phyloP scores from a whole-genome alignment of 2,888 invertebrate species.

The Heliconius erato region DNA sequence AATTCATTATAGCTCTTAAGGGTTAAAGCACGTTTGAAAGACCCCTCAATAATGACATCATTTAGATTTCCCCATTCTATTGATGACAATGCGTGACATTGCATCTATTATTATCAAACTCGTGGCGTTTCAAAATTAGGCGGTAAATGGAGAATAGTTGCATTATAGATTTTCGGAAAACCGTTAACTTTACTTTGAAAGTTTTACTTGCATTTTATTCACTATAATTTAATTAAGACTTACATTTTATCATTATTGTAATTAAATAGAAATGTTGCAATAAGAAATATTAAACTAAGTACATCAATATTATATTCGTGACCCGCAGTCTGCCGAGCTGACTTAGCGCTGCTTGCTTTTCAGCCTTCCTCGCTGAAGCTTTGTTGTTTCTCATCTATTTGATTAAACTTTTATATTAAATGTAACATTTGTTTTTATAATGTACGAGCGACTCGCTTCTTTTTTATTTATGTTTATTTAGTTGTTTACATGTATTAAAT shows the following conservation, averaged over 20 bases:
- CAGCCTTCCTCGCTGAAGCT: background rate
- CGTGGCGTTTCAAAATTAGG: background rate
- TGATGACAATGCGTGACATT: background rate
- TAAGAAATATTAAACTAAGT: background rate
- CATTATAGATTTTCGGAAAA: no score
- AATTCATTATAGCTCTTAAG: no score
- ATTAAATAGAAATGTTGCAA: background rate
- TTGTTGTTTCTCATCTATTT: conserved; percentile 6
- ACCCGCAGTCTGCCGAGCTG: background rate
- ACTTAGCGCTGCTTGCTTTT: conserved; percentile 23
- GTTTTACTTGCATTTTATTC: no score
- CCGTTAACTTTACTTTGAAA: no score
- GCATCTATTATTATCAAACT: background rate
- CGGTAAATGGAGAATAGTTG: no score
- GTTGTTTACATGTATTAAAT: no score
- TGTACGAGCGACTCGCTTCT: no score
- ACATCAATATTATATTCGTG: conserved; percentile 18
- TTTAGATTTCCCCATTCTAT: background rate
- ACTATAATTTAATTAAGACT: no score
- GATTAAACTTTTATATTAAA: conserved; percentile 2
- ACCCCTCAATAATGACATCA: no score
- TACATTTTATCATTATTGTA: background rate
- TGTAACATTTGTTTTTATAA: no score
- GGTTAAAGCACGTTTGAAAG: no score
- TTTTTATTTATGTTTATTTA: no score